Evolutionary conservation across 2,797 vertebrate genomes (phyloP).

Genomic region (Betta splendens): DNA sequence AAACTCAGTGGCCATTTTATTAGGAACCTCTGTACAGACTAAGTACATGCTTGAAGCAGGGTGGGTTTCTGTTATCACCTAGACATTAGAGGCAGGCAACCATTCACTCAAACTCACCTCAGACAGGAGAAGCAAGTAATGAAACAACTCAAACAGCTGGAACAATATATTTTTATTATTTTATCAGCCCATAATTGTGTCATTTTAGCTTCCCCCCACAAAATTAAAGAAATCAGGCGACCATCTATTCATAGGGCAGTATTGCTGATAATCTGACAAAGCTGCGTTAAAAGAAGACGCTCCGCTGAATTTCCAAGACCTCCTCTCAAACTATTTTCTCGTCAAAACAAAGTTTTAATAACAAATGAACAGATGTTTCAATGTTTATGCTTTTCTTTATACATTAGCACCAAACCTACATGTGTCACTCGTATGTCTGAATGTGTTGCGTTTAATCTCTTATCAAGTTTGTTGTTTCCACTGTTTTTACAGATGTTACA

Average conservation of each 20-base stretch:
- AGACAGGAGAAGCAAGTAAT: conserved; percentile 8
- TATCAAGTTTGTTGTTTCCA: conserved; percentile 32
- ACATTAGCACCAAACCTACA: conserved; percentile 75
- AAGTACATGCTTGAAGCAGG: too few species aligned
- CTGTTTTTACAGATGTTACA: conserved; percentile 42
- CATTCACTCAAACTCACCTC: too few species aligned
- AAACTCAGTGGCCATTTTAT: too few species aligned
- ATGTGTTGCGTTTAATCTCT: conserved; percentile 28
- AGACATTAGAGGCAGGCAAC: too few species aligned
- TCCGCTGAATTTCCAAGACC: conserved; percentile 4
- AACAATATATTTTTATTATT: conserved; percentile 62
- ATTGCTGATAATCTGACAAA: conserved; percentile 62
- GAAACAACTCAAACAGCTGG: conserved; percentile 34
- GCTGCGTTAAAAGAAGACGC: conserved; percentile 48
- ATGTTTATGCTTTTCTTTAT: conserved; percentile 55
- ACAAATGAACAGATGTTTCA: conserved; percentile 39
- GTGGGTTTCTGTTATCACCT: too few species aligned
- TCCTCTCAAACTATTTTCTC: conserved; percentile 38
- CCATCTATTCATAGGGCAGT: conserved; percentile 60
- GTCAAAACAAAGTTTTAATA: conserved; percentile 40
- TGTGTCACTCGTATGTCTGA: conserved; percentile 38
- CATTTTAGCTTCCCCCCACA: conserved; percentile 54
- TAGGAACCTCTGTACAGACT: too few species aligned
- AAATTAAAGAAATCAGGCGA: conserved; percentile 54
- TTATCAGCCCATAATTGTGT: conserved; percentile 44